A percentile compares a stretch with the other conserved stretches of the same genome.
These are phyloP conservation scores for Nyctibius grandis DNA, from an alignment of 2,797 vertebrate species.

Conservation along the genomic window DNA sequence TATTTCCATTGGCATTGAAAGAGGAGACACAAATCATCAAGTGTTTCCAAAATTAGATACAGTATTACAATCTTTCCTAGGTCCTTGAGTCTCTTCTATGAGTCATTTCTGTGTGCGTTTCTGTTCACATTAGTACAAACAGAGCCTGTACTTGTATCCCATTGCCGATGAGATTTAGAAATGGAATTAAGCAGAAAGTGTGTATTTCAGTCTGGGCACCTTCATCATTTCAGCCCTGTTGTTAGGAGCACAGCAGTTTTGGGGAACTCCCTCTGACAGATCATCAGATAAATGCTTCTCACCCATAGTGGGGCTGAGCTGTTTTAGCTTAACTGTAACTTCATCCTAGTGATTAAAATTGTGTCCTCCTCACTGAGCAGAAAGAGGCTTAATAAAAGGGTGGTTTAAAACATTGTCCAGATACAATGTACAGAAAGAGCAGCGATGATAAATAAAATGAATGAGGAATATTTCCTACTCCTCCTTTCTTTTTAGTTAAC, in stretches of 20 bases:
- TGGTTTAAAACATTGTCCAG: background rate
- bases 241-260: background rate
- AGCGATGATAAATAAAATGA: background rate
- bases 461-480: background rate
- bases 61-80: background rate
- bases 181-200: background rate
- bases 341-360: background rate
- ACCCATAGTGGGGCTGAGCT: background rate
- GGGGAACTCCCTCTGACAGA: background rate
- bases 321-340: background rate
- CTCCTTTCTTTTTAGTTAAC: background rate
- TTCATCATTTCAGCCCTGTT: background rate
- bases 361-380: background rate
- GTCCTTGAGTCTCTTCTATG: background rate
- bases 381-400: background rate
- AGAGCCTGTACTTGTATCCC: background rate
- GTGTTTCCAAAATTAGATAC: slow-evolving; percentile 25
- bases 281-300: background rate
- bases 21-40: slow-evolving; percentile 3
- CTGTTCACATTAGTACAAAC: background rate
- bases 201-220: background rate
- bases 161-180: background rate
- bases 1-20: slow-evolving; percentile 4
- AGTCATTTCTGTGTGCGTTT: background rate
- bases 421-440: background rate